Percentiles rank a stretch among this genome's conserved stretches.
Evolutionary conservation across 2,888 invertebrate genomes (phyloP).

Genomic region (Drosophila pegasa): DNA sequence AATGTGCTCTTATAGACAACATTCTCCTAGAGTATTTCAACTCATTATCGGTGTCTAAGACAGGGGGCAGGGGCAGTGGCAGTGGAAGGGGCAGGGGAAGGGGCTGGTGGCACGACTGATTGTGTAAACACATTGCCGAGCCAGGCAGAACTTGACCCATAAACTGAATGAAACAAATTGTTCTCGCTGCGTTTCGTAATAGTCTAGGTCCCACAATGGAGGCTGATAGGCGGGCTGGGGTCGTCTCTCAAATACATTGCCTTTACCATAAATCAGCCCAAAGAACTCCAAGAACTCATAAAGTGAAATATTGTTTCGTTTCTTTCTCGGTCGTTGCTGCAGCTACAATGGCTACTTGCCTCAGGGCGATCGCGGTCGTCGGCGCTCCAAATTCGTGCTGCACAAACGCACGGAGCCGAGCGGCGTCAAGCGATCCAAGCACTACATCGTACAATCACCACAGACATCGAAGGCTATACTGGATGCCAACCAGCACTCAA

Average conservation of each 20-base stretch:
- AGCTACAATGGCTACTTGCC: slow-evolving; percentile 98
- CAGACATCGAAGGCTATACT: slow-evolving; percentile 97
- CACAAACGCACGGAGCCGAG: slow-evolving; percentile 93
- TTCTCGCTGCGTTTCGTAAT: slow-evolving; percentile 34
- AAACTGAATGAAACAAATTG: slow-evolving; percentile 42
- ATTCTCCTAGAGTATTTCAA: slow-evolving; percentile 49
- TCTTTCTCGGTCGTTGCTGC: slow-evolving; percentile 52
- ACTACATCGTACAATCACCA: slow-evolving; percentile 98
- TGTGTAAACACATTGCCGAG: slow-evolving; percentile 54
- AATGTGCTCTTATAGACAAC: slow-evolving; percentile 20
- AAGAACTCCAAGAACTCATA: slow-evolving; percentile 19
- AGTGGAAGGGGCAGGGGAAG: no score
- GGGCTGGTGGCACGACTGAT: slow-evolving; percentile 44
- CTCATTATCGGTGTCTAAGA: slow-evolving; percentile 43
- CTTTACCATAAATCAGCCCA: slow-evolving; percentile 48
- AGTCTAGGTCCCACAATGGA: slow-evolving; percentile 27
- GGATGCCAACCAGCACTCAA: slow-evolving; percentile 97
- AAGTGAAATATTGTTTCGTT: slow-evolving; percentile 11
- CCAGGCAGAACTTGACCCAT: slow-evolving; percentile 70
- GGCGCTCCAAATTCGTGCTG: slow-evolving; percentile 97
- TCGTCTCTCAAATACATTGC: slow-evolving; percentile 10
- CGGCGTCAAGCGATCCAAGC: slow-evolving; percentile 97
- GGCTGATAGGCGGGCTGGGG: neutral
- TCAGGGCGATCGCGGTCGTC: slow-evolving; percentile 96
- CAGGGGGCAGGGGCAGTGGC: neutral